Percentiles rank a stretch among this genome's conserved stretches.
Evolutionary conservation across 2,888 invertebrate genomes (phyloP).

Genomic region (Drosophila algonquin): DNA sequence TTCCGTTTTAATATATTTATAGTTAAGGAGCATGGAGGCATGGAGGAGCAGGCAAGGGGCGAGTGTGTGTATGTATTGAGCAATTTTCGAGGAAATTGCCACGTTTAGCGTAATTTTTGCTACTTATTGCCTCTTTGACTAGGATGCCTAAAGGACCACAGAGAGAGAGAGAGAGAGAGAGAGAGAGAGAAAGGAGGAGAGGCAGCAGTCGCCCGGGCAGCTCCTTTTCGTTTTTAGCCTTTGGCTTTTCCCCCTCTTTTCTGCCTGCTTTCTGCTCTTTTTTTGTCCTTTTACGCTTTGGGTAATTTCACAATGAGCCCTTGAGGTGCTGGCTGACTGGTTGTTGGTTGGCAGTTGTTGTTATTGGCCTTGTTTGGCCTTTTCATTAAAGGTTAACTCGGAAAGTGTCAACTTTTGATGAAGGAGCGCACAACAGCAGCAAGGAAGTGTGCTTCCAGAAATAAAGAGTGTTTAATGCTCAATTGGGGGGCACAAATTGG

Average conservation of each 20-base stretch:
- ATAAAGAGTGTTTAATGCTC: conserved; percentile 43
- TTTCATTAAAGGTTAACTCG: conserved; percentile 53
- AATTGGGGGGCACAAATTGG: conserved; percentile 24
- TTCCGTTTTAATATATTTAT: conserved; percentile 62
- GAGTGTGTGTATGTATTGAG: conserved; percentile 44
- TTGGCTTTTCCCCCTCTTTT: conserved; percentile 27
- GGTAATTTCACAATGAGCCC: conserved; percentile 66
- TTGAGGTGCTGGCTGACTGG: conserved; percentile 45
- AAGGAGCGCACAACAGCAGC: conserved; percentile 25
- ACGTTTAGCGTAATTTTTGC: conserved; percentile 77
- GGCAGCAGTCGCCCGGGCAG: conserved; percentile 7
- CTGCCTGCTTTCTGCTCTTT: conserved; percentile 1
- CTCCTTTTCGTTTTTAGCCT: conserved; percentile 54
- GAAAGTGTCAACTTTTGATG: conserved; percentile 67
- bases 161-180: background rate
- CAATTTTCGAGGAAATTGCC: conserved; percentile 75
- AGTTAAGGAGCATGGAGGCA: conserved; percentile 35
- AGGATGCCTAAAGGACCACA: conserved; percentile 32
- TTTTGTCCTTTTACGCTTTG: conserved; percentile 23
- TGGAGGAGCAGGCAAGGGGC: background rate
- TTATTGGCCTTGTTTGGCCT: conserved; percentile 45
- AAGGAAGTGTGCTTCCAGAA: conserved; percentile 44
- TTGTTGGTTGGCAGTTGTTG: conserved; percentile 3
- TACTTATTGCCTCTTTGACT: conserved; percentile 74
- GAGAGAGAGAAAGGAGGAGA: background rate